Evolutionary conservation across 2,113 vertebrate species (phyloP), one percentile per base, ranked within the genome.

Genomic region (Chloebia gouldiae): DNA sequence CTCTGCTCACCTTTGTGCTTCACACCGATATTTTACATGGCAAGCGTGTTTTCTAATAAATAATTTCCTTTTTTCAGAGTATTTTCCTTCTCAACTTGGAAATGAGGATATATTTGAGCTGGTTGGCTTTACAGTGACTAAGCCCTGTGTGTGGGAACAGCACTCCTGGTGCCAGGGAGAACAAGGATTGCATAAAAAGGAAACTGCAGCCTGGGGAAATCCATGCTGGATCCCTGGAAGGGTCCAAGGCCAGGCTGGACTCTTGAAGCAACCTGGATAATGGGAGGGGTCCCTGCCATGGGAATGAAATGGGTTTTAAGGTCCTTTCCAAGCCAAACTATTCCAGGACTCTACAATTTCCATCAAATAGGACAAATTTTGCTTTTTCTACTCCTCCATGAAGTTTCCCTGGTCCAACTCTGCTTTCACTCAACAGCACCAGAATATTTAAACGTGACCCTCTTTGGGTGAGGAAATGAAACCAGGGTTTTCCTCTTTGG

Each of bases 41-140:
- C 70, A 89, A 88, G 54, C 28, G 76, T 57, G 44, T 12, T 92
- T 90, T 33, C 79, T 92, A 84, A 94, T 57, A 47, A 95, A 90
- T 57, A 66, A 30, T 64, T 79, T 53, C 40, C 51, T 54, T 76
- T 68, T 20, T 65, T 22, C 37, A 4, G 16, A 70, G 22, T 53
- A 28, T 78, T 90, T 88, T 49, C 51, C 40, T 35, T 53, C 45
- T 42, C 71, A n/a, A 35, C 76, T 78, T 75, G 75, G 57, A 70
- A 83, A 78, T 66, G 88, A 81, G 80, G 70, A 53, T 51, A 2
- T 0, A 3, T 63, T 76, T 44, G 39, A 35, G 81, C 22, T n/a
- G 7, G 18, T 72, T 88, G 90, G 53, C n/a, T 82, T 68, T 39
- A 53, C 57, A 72, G 23, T 89, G 73, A 93, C 83, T 89, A 61